Conservation (phyloP, 2,797 vertebrate species). For the Notolabrus celidotus region DNA sequence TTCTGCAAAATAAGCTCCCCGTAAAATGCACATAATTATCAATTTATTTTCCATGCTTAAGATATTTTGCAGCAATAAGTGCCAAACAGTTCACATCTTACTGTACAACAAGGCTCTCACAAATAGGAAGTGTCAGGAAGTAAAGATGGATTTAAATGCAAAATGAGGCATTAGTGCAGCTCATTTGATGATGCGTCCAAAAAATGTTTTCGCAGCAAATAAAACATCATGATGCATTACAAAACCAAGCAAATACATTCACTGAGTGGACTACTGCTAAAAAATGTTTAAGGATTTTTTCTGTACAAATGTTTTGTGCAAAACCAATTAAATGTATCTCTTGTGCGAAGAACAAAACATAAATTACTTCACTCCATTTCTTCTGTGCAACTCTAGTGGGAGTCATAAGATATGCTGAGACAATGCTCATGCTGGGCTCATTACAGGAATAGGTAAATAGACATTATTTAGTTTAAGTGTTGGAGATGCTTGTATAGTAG, state of each 20-base stretch:
- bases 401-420: conserved; percentile 25
- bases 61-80: conserved; percentile 6
- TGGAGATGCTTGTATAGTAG: conserved; percentile 3
- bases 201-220: background rate
- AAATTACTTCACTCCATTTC: conserved; percentile 32
- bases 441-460: conserved; percentile 36
- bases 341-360: conserved; percentile 18
- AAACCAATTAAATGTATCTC: conserved; percentile 3
- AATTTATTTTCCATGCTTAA: background rate
- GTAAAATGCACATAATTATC: background rate
- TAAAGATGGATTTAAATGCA: conserved; percentile 15
- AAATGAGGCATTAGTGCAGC: conserved; percentile 9
- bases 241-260: background rate
- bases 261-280: conserved; percentile 4
- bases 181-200: conserved; percentile 9
- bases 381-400: conserved; percentile 3
- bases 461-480: conserved; percentile 25
- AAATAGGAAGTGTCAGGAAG: conserved; percentile 5
- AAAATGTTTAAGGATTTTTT: conserved; percentile 8
- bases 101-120: conserved; percentile 6
- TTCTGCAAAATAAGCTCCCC: background rate
- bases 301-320: conserved; percentile 8
- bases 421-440: conserved; percentile 4
- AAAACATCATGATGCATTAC: conserved; percentile 5
- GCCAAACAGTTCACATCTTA: background rate